These are phyloP conservation scores for Xanthostigma xanthostigma DNA, from an alignment of 2,888 invertebrate genomes.

Conservation along the genomic window DNA sequence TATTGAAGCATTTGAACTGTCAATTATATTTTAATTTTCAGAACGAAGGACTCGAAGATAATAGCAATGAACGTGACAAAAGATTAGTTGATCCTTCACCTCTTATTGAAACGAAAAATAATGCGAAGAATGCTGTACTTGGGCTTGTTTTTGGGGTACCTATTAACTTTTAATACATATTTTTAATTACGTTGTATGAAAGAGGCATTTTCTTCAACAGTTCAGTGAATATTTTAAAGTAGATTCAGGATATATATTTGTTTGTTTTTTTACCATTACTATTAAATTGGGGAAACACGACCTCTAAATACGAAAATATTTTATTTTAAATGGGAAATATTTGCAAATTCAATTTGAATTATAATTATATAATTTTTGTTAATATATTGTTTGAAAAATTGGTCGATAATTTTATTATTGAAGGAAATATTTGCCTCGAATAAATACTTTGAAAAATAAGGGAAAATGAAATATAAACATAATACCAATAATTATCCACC, in stretches of 20 bases:
- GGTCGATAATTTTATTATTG: too few relatives aligned
- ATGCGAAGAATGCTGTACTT: slow-evolving; percentile 63
- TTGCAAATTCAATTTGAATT: too few relatives aligned
- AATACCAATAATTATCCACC: too few relatives aligned
- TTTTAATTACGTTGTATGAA: not conserved
- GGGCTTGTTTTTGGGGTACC: slow-evolving; percentile 76
- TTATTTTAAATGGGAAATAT: too few relatives aligned
- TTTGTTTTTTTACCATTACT: not conserved
- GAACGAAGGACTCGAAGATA: slow-evolving; percentile 35
- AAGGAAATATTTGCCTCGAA: too few relatives aligned
- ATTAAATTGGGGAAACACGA: too few relatives aligned
- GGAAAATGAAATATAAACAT: too few relatives aligned
- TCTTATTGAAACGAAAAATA: slow-evolving; percentile 44
- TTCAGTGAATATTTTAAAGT: not conserved
- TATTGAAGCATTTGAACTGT: too few relatives aligned
- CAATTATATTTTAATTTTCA: slow-evolving; percentile 19
- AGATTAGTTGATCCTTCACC: slow-evolving; percentile 48
- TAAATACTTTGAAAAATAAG: too few relatives aligned
- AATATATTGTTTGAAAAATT: too few relatives aligned
- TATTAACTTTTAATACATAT: slow-evolving; percentile 29
- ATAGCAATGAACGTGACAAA: slow-evolving; percentile 43
- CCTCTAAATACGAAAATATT: too few relatives aligned
- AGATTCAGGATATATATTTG: not conserved
- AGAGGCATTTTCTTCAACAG: not conserved
- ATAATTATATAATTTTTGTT: too few relatives aligned